Evolutionary conservation across 35 echinoderm and acorn worm species (phyloP).

Genomic region (Anneissia japonica): DNA sequence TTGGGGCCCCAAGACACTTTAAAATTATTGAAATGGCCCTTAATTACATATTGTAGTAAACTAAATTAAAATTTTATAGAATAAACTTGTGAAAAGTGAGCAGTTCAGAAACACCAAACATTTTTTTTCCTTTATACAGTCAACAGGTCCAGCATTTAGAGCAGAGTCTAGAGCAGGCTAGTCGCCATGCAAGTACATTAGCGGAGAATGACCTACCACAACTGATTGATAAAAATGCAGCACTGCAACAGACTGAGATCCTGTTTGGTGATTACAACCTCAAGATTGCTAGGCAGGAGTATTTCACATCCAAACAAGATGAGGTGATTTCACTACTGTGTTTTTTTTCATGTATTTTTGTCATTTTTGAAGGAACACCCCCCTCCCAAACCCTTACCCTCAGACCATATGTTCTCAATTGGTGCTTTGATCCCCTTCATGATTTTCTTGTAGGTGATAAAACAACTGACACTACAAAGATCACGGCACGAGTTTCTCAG

Average conservation of each 20-base stretch:
- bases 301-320: conserved; percentile 91
- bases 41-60: background rate
- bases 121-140: conserved; percentile 28
- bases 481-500: conserved; percentile 66
- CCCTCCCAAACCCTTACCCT: too few relatives aligned
- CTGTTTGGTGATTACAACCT: conserved; percentile 86
- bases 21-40: background rate
- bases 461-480: conserved; percentile 52
- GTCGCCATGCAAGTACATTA: conserved; percentile 1
- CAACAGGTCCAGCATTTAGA: conserved; percentile 42
- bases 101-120: background rate
- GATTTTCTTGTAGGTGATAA: conserved; percentile 54
- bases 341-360: too few relatives aligned
- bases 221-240: conserved; percentile 52
- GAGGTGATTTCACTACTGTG: conserved; percentile 57
- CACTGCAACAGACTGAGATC: conserved; percentile 58
- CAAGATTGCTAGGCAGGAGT: conserved; percentile 83
- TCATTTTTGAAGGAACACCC: too few relatives aligned
- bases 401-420: too few relatives aligned
- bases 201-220: conserved; percentile 29
- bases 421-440: too few relatives aligned
- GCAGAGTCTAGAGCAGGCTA: conserved; percentile 17
- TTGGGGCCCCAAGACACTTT: too few relatives aligned
- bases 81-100: background rate
- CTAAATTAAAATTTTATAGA: background rate